phyloP scores from a whole-genome alignment of 2,888 invertebrate genomes.

The Pristionchus entomophagus region DNA sequence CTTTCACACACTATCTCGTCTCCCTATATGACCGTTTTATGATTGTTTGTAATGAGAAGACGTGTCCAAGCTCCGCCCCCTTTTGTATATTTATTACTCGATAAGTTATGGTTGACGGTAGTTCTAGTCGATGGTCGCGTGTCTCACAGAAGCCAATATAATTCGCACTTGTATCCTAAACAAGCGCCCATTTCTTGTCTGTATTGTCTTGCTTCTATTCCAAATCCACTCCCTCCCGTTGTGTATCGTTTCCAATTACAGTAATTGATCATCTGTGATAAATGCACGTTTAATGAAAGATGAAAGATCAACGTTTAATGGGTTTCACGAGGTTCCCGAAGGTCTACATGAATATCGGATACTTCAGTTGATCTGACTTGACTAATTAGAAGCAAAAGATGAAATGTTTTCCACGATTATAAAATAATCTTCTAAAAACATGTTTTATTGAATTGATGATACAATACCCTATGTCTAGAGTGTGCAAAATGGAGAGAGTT shows the following conservation, averaged over 20 bases:
- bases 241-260: not conserved
- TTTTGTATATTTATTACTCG: slow-evolving; percentile 3
- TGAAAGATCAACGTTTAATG: not conserved
- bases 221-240: not conserved
- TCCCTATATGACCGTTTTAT: not conserved
- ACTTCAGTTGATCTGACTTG: not conserved
- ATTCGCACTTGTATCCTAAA: not conserved
- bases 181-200: slow-evolving; percentile 21
- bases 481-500: no score
- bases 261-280: slow-evolving; percentile 9
- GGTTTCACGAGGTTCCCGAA: not conserved
- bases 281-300: not conserved
- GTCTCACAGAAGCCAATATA: not conserved
- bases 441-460: no score
- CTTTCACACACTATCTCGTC: slow-evolving; percentile 16
- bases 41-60: not conserved
- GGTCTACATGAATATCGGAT: not conserved
- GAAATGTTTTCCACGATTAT: no score
- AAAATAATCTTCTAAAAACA: no score
- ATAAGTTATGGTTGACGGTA: slow-evolving; percentile 17
- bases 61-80: not conserved
- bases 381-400: no score
- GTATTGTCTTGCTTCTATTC: not conserved
- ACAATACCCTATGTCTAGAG: no score
- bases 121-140: not conserved